Evolutionary conservation across 2,113 vertebrate species (phyloP), one percentile per base, ranked within the genome.

Genomic region (Melanerpes aurifrons): DNA sequence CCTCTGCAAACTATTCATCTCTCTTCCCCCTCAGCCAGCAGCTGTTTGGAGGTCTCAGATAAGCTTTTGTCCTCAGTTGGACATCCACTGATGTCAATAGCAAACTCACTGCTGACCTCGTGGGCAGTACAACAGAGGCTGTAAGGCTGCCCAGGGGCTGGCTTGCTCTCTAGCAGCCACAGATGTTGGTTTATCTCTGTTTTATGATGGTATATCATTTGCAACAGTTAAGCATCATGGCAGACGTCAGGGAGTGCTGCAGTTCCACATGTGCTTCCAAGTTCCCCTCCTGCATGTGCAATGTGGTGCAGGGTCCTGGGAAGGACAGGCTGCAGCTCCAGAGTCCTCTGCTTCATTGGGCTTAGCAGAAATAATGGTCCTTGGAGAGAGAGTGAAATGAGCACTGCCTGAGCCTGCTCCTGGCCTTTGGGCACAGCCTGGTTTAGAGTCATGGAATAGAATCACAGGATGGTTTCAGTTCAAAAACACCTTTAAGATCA

Each of bases 201-300:
- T 90, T 81, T 78, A 75, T 58, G 75, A 16, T 82, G 63, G 84
- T 93, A 74, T 13, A 32, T 88, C 77, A 92, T 83, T 88, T 79
- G 74, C 35, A 80, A 43, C 75, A 86, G 61, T 12, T 53, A 74
- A 90, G 45, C 37, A 32, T 59, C 78, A 71, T 64, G 69, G 79
- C 68, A 83, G 72, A 71, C 91, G 82, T 93, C 75, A 61, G 64
- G 59, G 45, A 19, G 20, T 50, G 64, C 24, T 73, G 50, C 58
- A 57, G 58, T 74, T 74, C 50, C 53, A 48, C 9, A 26, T 64
- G 63, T 82, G 57, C 54, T 86, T 93, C 82, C 63, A 82, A 63
- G 47, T 57, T 61, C 76, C 88, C 69, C 81, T 82, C 85, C 43
- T 78, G 74, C 58, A 8, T 48, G 16, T 92, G 32, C 53, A 48